phyloP scores from a whole-genome alignment of 2,797 vertebrate genomes.

The Gymnocypris eckloni region DNA sequence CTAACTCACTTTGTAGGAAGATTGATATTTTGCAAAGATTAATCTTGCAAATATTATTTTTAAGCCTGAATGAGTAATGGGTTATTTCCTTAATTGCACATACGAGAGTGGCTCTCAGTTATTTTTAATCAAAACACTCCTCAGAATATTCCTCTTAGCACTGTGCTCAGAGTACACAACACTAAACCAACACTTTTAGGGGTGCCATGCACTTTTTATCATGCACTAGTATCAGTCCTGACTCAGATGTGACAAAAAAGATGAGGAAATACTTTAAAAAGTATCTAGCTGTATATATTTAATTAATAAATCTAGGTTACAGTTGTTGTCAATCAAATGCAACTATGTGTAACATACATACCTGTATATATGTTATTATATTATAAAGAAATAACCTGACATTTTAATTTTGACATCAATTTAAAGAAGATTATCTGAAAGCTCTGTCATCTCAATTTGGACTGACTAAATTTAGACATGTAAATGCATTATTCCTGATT shows the following conservation, averaged over 20 bases:
- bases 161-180: neutral
- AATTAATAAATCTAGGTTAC: too few species aligned
- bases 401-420: neutral
- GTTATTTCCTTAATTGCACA: constrained; percentile 35
- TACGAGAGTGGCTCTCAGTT: neutral
- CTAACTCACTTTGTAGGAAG: neutral
- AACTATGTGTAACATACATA: too few species aligned
- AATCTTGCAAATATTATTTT: constrained; percentile 7
- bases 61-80: constrained; percentile 13
- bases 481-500: constrained; percentile 1
- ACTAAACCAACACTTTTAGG: constrained; percentile 4
- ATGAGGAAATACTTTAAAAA: too few species aligned
- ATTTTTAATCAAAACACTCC: constrained; percentile 27
- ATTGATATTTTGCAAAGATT: neutral
- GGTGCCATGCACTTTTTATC: neutral
- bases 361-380: neutral
- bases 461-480: neutral
- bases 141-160: neutral
- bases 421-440: neutral
- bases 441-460: neutral
- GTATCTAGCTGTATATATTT: neutral
- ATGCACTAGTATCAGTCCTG: neutral
- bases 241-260: neutral
- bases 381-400: neutral
- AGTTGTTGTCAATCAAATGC: too few species aligned